phyloP scores from a whole-genome alignment of 2,113 vertebrate genomes.

The Marcusenius ussheri region DNA sequence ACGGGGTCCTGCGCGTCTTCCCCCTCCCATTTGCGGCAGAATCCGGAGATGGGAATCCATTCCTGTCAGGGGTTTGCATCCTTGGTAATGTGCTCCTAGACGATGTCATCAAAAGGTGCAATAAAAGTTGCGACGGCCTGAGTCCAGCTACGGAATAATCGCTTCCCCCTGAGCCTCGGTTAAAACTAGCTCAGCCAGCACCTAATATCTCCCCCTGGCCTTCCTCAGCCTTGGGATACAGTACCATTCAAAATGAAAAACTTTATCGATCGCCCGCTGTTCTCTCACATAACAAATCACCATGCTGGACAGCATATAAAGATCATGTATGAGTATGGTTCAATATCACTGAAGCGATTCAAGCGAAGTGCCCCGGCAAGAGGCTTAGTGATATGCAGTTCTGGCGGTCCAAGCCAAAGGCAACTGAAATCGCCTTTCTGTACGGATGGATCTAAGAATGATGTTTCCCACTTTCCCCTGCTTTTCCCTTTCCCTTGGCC shows the following conservation, averaged over 20 bases:
- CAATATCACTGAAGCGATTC: background rate
- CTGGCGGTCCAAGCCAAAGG: background rate
- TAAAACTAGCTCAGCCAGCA: background rate
- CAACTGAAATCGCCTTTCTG: background rate
- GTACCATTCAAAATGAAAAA: background rate
- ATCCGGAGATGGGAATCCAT: background rate
- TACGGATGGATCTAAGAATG: background rate
- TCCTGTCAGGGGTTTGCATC: background rate
- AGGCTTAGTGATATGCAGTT: background rate
- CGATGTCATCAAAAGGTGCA: background rate
- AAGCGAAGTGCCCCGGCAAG: background rate
- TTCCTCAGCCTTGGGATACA: background rate
- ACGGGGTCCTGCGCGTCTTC: background rate
- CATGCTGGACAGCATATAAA: background rate
- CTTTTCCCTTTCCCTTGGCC: background rate
- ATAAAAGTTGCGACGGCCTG: background rate
- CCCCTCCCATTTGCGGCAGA: background rate
- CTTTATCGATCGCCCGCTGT: background rate
- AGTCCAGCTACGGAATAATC: background rate
- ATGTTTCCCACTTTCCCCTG: background rate
- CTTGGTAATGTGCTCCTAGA: background rate
- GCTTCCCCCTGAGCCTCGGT: background rate
- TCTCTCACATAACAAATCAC: background rate
- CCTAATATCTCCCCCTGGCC: background rate
- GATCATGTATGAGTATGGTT: background rate